phyloP scores from a whole-genome alignment of 2,113 vertebrate species.

The Cisticola juncidis region DNA sequence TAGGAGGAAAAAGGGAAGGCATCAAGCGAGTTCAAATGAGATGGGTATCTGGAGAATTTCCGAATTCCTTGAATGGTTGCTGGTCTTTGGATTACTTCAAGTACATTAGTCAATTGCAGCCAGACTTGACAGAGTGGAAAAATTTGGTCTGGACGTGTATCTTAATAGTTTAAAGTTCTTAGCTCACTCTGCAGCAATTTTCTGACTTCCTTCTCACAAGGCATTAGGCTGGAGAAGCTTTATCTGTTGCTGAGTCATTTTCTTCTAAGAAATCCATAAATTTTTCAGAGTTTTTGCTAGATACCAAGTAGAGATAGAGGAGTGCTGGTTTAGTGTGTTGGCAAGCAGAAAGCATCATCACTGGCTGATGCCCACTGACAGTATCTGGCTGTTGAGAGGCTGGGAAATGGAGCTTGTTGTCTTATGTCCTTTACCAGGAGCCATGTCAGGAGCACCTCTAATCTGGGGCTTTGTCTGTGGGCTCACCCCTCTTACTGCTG shows the following conservation, averaged over 20 bases:
- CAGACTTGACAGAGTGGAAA: slow-evolving; percentile 25
- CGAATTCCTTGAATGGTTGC: background rate
- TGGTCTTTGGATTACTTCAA: background rate
- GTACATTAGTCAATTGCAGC: background rate
- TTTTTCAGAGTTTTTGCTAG: slow-evolving; percentile 38
- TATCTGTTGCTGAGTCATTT: slow-evolving; percentile 1
- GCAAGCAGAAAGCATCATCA: background rate
- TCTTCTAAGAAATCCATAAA: slow-evolving; percentile 43
- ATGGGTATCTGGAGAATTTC: background rate
- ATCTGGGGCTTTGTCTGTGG: background rate
- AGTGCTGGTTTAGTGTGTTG: background rate
- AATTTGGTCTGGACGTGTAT: background rate
- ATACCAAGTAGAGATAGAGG: background rate
- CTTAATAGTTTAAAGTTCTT: slow-evolving; percentile 39
- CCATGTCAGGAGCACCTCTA: background rate
- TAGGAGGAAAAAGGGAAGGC: background rate
- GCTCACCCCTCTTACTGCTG: background rate
- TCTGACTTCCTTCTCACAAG: slow-evolving; percentile 1
- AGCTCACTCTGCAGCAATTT: slow-evolving; percentile 9
- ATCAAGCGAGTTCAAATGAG: background rate
- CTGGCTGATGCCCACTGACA: background rate
- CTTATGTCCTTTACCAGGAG: background rate
- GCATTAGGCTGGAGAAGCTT: background rate
- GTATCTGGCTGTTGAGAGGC: background rate
- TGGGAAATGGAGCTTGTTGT: background rate